A percentile compares a stretch with the other conserved stretches of the same genome.
Evolutionary conservation across 2,797 vertebrate species (phyloP).

Genomic region (Taeniopygia guttata): DNA sequence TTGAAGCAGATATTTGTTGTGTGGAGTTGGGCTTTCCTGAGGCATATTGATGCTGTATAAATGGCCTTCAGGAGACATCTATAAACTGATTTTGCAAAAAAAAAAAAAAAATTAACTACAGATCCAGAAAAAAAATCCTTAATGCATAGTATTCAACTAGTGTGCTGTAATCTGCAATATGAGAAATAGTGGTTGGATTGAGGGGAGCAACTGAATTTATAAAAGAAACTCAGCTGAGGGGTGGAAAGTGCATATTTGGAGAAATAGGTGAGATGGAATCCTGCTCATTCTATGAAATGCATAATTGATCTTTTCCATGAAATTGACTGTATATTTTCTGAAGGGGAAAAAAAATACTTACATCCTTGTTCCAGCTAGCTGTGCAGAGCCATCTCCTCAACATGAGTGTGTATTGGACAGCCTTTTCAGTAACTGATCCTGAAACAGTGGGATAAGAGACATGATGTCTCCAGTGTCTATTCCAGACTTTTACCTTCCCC

Average conservation of each 20-base stretch:
- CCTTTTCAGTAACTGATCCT: background rate
- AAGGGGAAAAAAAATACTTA: background rate
- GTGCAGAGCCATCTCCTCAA: background rate
- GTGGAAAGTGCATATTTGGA: background rate
- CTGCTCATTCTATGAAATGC: background rate
- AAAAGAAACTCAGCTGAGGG: background rate
- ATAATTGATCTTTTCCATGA: background rate
- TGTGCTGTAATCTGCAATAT: background rate
- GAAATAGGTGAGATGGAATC: background rate
- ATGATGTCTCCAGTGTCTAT: background rate
- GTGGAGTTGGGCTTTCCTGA: background rate
- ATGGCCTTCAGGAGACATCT: background rate
- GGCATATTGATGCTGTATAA: background rate
- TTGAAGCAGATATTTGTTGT: background rate
- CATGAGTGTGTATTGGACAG: background rate
- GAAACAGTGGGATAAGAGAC: background rate
- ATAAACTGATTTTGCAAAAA: background rate
- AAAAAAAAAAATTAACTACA: background rate
- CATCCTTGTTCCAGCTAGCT: background rate
- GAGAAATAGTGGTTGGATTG: background rate
- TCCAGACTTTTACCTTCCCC: background rate
- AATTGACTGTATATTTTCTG: background rate
- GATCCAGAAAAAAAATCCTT: background rate
- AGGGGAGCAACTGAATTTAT: background rate
- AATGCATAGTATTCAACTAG: background rate